Evolutionary conservation across 2,888 invertebrate species (phyloP), one percentile per base, ranked within the genome.

Genomic region (Chironomus tentans): DNA sequence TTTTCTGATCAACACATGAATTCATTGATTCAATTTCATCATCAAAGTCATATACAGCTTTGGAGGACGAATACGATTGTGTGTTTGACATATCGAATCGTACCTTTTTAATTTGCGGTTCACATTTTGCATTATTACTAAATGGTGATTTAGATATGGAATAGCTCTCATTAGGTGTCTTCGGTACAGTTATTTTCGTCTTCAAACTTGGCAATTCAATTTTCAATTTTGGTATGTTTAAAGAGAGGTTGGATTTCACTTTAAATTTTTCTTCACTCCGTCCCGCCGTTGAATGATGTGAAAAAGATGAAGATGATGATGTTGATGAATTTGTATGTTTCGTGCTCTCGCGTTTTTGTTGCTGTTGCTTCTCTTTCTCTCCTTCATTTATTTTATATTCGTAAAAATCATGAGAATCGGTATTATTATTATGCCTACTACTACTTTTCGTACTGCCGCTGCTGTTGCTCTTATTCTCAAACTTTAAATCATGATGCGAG

Each of bases 131-230:
- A 10, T 22, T 47, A n/a, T n/a, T 15, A n/a, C 38, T 48, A 10
- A n/a, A 21, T 5, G 76, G 69, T 22, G 75, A 68, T 18, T 68
- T 68, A 10, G 76, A 76, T 5, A 76, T 76, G n/a, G 24, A 13
- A 13, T 76, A 76, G 50, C 50, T 69, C 10, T 76, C 76, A 38
- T 68, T 76, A 2, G 68, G 68, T 46, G 68, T 68, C 68, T 79
- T 79, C 4, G 79, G 78, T 6, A 80, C 79, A 24, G 77, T 78
- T 7, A 83, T 78, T 77, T 82, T 83, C 0, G 82, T 79, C 78
- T 81, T 82, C 77, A 83, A 79, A 76, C 81, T 82, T 12, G 79
- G 80, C 77, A 83, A 77, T 75, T 83, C 83, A 74, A 82, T 82
- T 77, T 82, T 83, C 0, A 83, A 78, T 76, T 82, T 83, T 62